These are phyloP conservation scores for Macrophya alboannulata DNA, from an alignment of 2,888 invertebrate genomes.

Conservation along the genomic window DNA sequence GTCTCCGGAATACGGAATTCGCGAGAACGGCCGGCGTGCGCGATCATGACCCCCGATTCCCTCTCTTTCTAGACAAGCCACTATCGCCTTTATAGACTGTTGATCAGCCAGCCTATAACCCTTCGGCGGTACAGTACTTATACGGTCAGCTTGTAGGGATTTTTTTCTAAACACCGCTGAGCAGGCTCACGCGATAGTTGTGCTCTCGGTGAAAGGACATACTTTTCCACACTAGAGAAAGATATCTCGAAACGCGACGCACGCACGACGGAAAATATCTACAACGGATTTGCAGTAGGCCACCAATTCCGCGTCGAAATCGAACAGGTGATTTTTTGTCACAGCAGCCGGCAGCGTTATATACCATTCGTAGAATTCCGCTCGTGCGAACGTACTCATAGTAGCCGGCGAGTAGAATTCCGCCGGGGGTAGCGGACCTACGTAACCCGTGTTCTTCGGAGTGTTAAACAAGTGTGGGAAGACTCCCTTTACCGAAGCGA, in stretches of 20 bases:
- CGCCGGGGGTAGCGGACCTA: slow-evolving; percentile 59
- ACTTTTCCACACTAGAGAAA: slow-evolving; percentile 61
- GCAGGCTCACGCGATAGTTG: slow-evolving; percentile 67
- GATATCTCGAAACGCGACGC: slow-evolving; percentile 62
- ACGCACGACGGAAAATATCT: slow-evolving; percentile 62
- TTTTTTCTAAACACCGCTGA: slow-evolving; percentile 62
- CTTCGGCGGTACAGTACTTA: slow-evolving; percentile 67
- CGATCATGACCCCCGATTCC: slow-evolving; percentile 59
- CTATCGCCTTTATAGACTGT: slow-evolving; percentile 65
- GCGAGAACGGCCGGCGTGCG: slow-evolving; percentile 60
- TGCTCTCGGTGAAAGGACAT: slow-evolving; percentile 62
- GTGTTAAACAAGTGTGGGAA: slow-evolving; percentile 67
- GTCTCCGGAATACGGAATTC: slow-evolving; percentile 58
- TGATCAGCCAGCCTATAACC: slow-evolving; percentile 68
- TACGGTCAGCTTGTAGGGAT: slow-evolving; percentile 66
- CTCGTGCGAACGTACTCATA: slow-evolving; percentile 42
- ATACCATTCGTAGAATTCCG: slow-evolving; percentile 60
- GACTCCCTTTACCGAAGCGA: slow-evolving; percentile 59
- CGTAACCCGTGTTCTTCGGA: slow-evolving; percentile 61
- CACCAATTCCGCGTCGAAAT: slow-evolving; percentile 56
- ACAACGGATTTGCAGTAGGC: slow-evolving; percentile 32
- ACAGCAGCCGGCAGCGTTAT: slow-evolving; percentile 40
- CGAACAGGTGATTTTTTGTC: slow-evolving; percentile 57
- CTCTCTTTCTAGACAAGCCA: slow-evolving; percentile 63
- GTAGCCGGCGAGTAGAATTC: slow-evolving; percentile 57